These are phyloP conservation scores for Meliscaeva auricollis DNA, from an alignment of 2,888 invertebrate genomes.

Conservation along the genomic window DNA sequence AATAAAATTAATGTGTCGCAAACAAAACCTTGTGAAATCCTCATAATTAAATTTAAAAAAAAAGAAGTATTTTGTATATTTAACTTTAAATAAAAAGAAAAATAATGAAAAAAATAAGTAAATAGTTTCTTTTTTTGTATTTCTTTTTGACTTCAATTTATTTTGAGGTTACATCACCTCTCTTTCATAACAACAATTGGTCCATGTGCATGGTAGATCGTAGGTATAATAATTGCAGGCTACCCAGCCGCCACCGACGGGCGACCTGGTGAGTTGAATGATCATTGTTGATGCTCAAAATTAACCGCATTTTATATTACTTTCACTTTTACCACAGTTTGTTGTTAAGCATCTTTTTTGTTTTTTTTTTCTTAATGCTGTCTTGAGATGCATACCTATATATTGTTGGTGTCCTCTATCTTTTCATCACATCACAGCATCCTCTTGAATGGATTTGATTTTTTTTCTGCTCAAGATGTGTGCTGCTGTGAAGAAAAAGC, in stretches of 20 bases:
- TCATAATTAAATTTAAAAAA: constrained; percentile 57
- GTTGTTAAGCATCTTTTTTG: constrained; percentile 9
- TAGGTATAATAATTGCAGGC: constrained; percentile 28
- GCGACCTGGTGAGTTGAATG: constrained; percentile 56
- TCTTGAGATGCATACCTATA: background rate
- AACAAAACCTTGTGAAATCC: constrained; percentile 48
- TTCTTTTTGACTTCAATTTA: constrained; percentile 22
- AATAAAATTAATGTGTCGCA: constrained; percentile 14
- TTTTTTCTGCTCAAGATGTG: background rate
- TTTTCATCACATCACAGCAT: background rate
- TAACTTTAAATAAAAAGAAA: constrained; percentile 35
- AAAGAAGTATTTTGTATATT: constrained; percentile 33
- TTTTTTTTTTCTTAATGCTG: background rate
- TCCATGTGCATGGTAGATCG: constrained; percentile 26
- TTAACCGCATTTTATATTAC: constrained; percentile 45
- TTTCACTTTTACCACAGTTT: constrained; percentile 62
- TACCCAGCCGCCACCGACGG: background rate
- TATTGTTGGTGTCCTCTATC: constrained; percentile 15
- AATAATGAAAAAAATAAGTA: constrained; percentile 14
- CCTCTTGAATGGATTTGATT: constrained; percentile 10
- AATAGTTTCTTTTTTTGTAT: constrained; percentile 8
- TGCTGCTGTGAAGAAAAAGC: constrained; percentile 19
- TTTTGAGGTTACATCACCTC: constrained; percentile 45
- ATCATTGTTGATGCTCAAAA: constrained; percentile 47
- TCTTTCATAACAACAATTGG: constrained; percentile 49